Conservation (phyloP, 2,113 vertebrate species). For the Chaetops frenatus region DNA sequence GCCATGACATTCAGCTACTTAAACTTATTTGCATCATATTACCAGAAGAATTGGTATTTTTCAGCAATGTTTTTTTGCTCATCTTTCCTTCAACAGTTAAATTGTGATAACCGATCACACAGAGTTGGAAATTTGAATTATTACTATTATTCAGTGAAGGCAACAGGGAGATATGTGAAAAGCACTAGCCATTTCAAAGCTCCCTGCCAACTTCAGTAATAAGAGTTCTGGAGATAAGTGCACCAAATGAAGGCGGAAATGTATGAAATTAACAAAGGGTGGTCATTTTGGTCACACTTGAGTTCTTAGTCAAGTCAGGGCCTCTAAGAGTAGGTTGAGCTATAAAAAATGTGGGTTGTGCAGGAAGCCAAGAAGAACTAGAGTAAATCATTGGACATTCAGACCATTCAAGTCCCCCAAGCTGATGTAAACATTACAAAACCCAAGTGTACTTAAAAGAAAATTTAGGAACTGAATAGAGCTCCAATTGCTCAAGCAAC, state of each 20-base stretch:
- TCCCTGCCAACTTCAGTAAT: neutral
- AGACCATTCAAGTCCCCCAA: neutral
- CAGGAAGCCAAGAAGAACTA: neutral
- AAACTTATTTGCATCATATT: neutral
- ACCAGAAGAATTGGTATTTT: neutral
- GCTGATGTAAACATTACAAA: neutral
- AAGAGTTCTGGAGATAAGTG: neutral
- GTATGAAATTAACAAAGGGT: neutral
- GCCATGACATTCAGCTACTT: neutral
- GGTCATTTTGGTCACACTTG: neutral
- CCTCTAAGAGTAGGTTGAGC: accelerated
- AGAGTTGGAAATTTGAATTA: neutral
- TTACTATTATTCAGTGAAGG: neutral
- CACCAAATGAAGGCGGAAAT: neutral
- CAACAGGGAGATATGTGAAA: neutral
- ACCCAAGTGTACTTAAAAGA: neutral
- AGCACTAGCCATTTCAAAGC: neutral
- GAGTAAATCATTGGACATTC: neutral
- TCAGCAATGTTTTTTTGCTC: neutral
- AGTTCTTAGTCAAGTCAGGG: neutral
- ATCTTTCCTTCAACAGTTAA: neutral
- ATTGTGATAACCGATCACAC: neutral
- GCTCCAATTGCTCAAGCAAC: neutral
- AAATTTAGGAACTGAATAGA: neutral
- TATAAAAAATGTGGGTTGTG: neutral